phyloP scores from a whole-genome alignment of 2,888 invertebrate genomes.

The Nymphalis polychloros region DNA sequence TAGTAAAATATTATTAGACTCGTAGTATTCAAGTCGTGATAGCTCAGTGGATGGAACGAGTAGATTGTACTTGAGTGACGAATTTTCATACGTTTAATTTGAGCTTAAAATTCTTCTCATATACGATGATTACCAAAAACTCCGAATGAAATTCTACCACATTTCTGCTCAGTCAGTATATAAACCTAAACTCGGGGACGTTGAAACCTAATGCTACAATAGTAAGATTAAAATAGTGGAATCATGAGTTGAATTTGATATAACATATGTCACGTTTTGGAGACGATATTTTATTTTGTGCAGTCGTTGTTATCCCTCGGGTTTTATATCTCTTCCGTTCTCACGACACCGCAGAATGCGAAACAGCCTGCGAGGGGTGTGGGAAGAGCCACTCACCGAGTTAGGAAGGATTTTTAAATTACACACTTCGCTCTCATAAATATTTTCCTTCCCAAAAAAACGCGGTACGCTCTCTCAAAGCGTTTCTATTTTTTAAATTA shows the following conservation, averaged over 20 bases:
- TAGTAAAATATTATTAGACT: too few species aligned
- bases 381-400: conserved; percentile 18
- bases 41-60: too few species aligned
- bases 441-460: conserved; percentile 19
- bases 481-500: conserved; percentile 17
- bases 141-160: too few species aligned
- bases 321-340: conserved; percentile 7
- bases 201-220: neutral
- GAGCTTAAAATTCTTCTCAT: too few species aligned
- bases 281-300: conserved; percentile 11
- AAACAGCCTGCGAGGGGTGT: conserved; percentile 14
- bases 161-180: too few species aligned
- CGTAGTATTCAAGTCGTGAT: too few species aligned
- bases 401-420: conserved; percentile 21
- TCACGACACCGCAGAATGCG: conserved; percentile 4
- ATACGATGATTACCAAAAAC: too few species aligned
- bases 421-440: conserved; percentile 21
- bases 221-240: neutral
- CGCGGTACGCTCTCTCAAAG: conserved; percentile 10
- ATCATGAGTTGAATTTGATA: neutral
- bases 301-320: conserved; percentile 6
- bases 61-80: too few species aligned
- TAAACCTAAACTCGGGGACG: too few species aligned
- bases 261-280: neutral
- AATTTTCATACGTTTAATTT: too few species aligned